Evolutionary conservation across 2,113 vertebrate species (phyloP).

Genomic region (Calypte anna): DNA sequence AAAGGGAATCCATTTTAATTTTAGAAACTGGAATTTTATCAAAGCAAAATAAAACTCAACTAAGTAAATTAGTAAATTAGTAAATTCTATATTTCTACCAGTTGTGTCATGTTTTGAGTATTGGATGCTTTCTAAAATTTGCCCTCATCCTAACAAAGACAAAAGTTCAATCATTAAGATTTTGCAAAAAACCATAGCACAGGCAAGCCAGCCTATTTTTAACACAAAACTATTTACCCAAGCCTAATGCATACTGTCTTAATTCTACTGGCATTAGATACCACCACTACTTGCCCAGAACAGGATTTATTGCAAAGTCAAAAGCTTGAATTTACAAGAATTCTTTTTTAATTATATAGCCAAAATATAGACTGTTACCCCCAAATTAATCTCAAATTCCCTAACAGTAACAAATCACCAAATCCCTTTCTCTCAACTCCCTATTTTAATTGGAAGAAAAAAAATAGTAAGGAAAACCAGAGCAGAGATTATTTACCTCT

Average conservation of each 20-base stretch:
- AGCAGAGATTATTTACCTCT: not conserved
- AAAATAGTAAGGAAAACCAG: conserved; percentile 9
- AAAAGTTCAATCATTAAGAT: not conserved
- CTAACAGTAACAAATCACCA: not conserved
- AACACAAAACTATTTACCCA: conserved; percentile 14
- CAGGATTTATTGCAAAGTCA: conserved; percentile 33
- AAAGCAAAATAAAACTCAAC: not conserved
- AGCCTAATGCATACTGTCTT: not conserved
- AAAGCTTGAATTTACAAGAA: conserved; percentile 58
- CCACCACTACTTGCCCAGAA: conserved; percentile 47
- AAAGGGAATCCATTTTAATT: not conserved
- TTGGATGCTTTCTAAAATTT: not conserved
- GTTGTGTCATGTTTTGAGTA: not conserved
- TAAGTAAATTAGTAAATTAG: not conserved
- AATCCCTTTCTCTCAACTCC: not conserved
- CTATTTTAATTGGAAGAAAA: not conserved
- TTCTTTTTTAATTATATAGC: conserved; percentile 30
- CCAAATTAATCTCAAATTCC: not conserved
- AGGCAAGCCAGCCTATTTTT: not conserved
- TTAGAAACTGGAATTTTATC: not conserved
- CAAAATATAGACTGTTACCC: not conserved
- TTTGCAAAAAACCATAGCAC: not conserved
- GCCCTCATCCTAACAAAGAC: not conserved
- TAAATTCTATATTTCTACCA: not conserved
- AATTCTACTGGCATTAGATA: conserved; percentile 5